Evolutionary conservation across 2,888 invertebrate genomes (phyloP), one percentile per base, ranked within the genome.

Genomic region (Hypselothyrea guttata): DNA sequence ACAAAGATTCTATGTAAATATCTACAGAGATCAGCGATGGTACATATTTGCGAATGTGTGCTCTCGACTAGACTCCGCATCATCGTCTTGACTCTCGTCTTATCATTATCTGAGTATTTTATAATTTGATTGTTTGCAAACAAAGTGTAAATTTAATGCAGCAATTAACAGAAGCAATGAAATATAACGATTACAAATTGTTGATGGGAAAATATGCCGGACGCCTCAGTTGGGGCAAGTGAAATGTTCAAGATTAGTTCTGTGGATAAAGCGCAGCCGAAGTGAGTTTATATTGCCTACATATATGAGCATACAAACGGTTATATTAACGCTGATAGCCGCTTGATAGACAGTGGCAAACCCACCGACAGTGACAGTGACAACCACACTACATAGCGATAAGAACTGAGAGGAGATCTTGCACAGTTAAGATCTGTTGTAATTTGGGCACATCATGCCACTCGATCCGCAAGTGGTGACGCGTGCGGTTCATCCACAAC

Each of bases 351-450:
- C 37, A 37, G 15, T 15, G 9, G 37, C 28, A 28, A 1, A 28
- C 9, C 3, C 28, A 28, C 5, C 8, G 33, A 33, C 33, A 33
- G 33, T 5, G 33, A 33, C n/a, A 33, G 33, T 11, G n/a, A 33
- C 33, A 11, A 9, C 33, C 11, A 33, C 33, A 33, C 22, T n/a
- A 22, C 22, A 22, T 22, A 4, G 22, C 2, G 33, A 7, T 33
- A 33, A 2, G 12, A 9, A 33, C n/a, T 8, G 33, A n/a, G 7
- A 33, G 1, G 11, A 33, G 33, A 33, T 33, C 18, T 8, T 18
- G 60, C 56, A 44, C 71, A 69, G 82, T 85, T 85, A 84, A 85
- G 82, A 86, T 76, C 63, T 44, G 53, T 15, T 8, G 71, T 62
- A 44, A 35, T 35, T 63, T 44, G 47, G 52, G 49, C 67, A 66